phyloP scores from a whole-genome alignment of 2,888 invertebrate species.

The Coelinius sp. region DNA sequence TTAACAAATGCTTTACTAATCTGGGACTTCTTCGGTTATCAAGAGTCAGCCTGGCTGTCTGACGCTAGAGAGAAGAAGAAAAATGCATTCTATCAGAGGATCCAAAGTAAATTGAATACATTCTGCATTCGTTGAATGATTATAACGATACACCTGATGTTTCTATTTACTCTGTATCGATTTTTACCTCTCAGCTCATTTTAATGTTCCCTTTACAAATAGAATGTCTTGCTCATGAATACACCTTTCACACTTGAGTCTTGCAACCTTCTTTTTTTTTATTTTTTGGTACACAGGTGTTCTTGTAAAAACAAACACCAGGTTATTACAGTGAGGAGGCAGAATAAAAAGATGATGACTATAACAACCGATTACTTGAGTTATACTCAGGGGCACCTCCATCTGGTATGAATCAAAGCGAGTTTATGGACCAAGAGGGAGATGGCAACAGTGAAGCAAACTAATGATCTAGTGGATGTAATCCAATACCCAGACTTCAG shows the following conservation, averaged over 20 bases:
- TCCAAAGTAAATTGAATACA: background rate
- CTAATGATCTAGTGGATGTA: conserved; percentile 27
- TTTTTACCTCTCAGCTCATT: background rate
- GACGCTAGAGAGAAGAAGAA: conserved; percentile 20
- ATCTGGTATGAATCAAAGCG: conserved; percentile 20
- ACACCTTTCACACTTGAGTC: background rate
- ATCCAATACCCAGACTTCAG: conserved; percentile 32
- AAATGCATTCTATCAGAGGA: conserved; percentile 16
- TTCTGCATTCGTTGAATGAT: conserved; percentile 1
- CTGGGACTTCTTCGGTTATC: conserved; percentile 60
- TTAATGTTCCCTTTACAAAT: background rate
- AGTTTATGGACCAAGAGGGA: conserved; percentile 27
- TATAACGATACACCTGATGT: background rate
- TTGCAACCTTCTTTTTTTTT: background rate
- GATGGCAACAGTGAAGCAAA: background rate
- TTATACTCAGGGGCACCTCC: conserved; percentile 4
- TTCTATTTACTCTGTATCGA: background rate
- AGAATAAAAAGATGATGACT: conserved; percentile 20
- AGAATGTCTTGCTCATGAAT: conserved; percentile 10
- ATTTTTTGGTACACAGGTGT: background rate
- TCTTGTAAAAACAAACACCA: background rate
- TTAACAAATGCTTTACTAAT: conserved; percentile 45
- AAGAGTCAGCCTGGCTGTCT: conserved; percentile 36
- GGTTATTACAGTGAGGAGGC: background rate
- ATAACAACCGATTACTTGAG: conserved; percentile 39